Evolutionary conservation across 2,113 vertebrate genomes (phyloP), one percentile per base, ranked within the genome.

Genomic region (Neolamprologus modestus): DNA sequence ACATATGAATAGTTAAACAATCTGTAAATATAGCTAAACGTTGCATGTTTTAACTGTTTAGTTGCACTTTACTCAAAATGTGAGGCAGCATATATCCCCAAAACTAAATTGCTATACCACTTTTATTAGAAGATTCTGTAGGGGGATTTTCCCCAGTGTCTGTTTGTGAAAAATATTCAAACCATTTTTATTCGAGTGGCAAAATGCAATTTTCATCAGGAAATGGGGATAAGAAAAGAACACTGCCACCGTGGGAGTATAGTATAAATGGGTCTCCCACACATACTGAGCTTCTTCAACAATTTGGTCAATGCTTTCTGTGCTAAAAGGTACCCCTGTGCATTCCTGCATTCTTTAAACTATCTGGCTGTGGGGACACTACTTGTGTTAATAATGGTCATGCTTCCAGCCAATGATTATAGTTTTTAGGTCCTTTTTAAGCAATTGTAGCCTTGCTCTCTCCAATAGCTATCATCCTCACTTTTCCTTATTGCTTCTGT

Each of bases 241-340:
- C 85, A 88, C 84, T 87, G 63, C 54, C 68, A 66, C 81, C 68
- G 2, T 81, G 91, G 88, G 88, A 88, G 40, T 21, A 4, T n/a
- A 78, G 68, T 24, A 85, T 92, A 91, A 94, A 84, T 92, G 84
- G 86, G 66, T 82, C n/a, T 33, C 50, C 55, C 17, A 33, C 86
- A 84, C 84, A 88, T 16, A 81, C 55, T 42, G 31, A 63, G 50
- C 17, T 82, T 83, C 83, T 83, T 71, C 35, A 81, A 85, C 63
- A 61, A 76, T 79, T 83, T 82, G 83, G 78, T 87, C 92, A 90
- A 86, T 87, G 79, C 89, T 84, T 88, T 90, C 81, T 79, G 50
- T 31, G 55, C 83, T 91, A 93, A 94, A 87, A 52, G 19, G 79
- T 79, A 45, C 91, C 92, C 90, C 66, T 88, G 63, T 68, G 63